A percentile compares a stretch with the other conserved stretches of the same genome.
phyloP scores from a whole-genome alignment of 2,113 vertebrate genomes.

The Hippocampus comes region DNA sequence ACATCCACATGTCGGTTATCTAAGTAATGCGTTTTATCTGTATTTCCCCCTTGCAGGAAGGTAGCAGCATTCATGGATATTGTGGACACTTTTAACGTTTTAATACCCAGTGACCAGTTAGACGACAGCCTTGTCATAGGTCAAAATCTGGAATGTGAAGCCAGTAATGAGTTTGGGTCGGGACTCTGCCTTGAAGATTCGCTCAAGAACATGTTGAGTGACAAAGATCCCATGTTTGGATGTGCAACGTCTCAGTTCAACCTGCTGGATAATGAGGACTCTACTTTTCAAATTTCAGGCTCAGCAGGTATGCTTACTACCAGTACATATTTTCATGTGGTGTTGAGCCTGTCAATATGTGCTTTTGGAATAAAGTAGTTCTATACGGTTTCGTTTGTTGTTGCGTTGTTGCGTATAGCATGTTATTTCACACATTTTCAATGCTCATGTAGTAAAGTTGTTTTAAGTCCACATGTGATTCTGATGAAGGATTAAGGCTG shows the following conservation, averaged over 20 bases:
- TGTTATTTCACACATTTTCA: background rate
- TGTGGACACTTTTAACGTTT: conserved; percentile 98
- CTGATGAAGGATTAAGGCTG: background rate
- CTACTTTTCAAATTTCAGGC: conserved; percentile 86
- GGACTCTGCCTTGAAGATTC: conserved; percentile 88
- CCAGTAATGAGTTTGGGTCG: conserved; percentile 92
- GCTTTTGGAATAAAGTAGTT: no score
- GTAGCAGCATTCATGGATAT: conserved; percentile 98
- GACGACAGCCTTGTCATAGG: conserved; percentile 91
- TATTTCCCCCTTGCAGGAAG: conserved; percentile 76
- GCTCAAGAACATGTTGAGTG: conserved; percentile 99
- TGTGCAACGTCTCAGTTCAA: conserved; percentile 96
- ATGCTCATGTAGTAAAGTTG: background rate
- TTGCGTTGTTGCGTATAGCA: background rate
- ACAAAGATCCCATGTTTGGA: conserved; percentile 99
- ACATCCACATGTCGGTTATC: background rate
- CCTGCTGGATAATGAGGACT: conserved; percentile 90
- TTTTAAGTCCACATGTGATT: background rate
- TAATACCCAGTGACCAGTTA: conserved; percentile 99
- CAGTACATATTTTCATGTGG: background rate
- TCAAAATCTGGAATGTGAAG: conserved; percentile 96
- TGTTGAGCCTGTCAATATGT: no score
- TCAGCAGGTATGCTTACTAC: conserved; percentile 77
- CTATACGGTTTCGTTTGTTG: no score
- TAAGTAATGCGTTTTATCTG: conserved; percentile 3